phyloP scores from a whole-genome alignment of 2,797 vertebrate genomes.

The Acipenser oxyrinchus region DNA sequence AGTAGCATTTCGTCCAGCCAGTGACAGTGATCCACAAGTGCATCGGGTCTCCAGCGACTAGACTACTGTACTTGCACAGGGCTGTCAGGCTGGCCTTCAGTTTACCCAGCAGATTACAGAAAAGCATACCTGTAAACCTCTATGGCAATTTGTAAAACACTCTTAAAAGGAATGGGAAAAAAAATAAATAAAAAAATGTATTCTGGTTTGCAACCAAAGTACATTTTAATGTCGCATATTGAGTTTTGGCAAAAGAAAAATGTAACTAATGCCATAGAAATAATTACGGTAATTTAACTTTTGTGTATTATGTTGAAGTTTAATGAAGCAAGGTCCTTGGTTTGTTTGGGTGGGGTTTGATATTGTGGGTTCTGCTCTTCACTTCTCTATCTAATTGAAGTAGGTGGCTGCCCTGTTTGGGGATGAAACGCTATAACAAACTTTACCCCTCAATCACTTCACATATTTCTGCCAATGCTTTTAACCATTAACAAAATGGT shows the following conservation, averaged over 20 bases:
- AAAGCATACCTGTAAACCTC: slow-evolving; percentile 11
- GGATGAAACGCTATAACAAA: neutral
- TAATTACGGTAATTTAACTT: slow-evolving; percentile 71
- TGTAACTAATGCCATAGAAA: slow-evolving; percentile 30
- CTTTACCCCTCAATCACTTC: slow-evolving; percentile 35
- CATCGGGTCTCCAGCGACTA: neutral
- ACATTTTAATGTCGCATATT: slow-evolving; percentile 51
- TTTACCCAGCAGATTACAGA: slow-evolving; percentile 15
- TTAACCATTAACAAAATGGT: slow-evolving; percentile 64
- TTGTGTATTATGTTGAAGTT: slow-evolving; percentile 66
- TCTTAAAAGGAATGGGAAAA: slow-evolving; percentile 18
- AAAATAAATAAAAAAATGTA: slow-evolving; percentile 23
- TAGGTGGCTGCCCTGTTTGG: slow-evolving; percentile 19
- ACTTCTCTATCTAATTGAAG: slow-evolving; percentile 16
- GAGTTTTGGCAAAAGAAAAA: slow-evolving; percentile 59
- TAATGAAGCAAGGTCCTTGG: slow-evolving; percentile 49
- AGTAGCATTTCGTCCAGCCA: slow-evolving; percentile 19
- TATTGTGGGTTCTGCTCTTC: slow-evolving; percentile 15
- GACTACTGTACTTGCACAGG: slow-evolving; percentile 5
- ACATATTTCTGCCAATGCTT: slow-evolving; percentile 65
- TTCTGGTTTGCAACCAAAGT: slow-evolving; percentile 54
- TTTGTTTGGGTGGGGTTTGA: slow-evolving; percentile 12
- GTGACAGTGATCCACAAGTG: neutral
- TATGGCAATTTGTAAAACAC: neutral
- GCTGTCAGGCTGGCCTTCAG: slow-evolving; percentile 16